A percentile compares a stretch with the other conserved stretches of the same genome.
phyloP scores from a whole-genome alignment of 2,797 vertebrate genomes.

The Peromyscus aztecus region DNA sequence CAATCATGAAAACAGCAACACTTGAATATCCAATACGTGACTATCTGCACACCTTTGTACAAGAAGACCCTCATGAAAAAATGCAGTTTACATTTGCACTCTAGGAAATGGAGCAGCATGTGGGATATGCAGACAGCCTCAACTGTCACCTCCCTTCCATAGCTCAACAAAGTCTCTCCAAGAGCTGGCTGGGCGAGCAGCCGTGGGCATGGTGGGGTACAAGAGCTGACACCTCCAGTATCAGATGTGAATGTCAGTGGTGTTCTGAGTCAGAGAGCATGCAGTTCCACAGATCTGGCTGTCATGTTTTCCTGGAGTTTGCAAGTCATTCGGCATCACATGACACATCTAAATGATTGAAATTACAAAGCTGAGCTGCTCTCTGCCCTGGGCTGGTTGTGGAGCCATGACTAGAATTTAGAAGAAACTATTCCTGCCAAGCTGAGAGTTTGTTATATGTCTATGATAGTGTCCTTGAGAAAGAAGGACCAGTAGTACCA shows the following conservation, averaged over 20 bases:
- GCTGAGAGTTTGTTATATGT: conserved; percentile 41
- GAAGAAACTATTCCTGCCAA: background rate
- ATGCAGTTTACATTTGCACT: background rate
- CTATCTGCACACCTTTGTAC: background rate
- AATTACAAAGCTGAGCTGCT: background rate
- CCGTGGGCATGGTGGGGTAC: no score
- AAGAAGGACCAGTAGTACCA: conserved; percentile 54
- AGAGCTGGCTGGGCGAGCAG: background rate
- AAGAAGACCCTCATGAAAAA: background rate
- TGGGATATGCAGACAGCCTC: background rate
- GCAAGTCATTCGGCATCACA: background rate
- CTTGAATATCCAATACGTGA: background rate
- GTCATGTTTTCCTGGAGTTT: background rate
- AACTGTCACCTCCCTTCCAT: background rate
- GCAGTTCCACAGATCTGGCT: background rate
- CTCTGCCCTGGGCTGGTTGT: background rate
- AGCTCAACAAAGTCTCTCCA: background rate
- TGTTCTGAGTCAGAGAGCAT: no score
- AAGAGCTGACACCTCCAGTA: background rate
- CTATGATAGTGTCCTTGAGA: conserved; percentile 40
- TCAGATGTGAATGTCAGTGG: background rate
- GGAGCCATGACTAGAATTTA: conserved; percentile 33
- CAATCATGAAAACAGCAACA: background rate
- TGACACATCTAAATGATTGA: background rate
- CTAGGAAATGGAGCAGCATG: background rate